Conservation (phyloP, 2,113 vertebrate species). For the Gallinago jamesoni region DNA sequence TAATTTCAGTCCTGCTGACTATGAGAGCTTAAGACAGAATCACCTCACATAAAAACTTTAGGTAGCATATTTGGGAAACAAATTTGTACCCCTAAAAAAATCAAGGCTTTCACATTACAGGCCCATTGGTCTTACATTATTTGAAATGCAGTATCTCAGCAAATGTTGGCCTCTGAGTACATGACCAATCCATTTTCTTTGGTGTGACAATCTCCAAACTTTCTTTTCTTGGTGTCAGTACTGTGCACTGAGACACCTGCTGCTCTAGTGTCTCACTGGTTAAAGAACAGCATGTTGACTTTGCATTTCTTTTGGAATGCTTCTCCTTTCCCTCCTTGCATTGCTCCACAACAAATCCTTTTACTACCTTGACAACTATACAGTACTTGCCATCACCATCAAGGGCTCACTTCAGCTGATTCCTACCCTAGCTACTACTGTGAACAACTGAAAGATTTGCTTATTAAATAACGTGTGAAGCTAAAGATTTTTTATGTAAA, state of each 20-base stretch:
- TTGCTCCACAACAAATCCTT: not conserved
- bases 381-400: not conserved
- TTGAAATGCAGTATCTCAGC: not conserved
- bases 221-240: not conserved
- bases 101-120: not conserved
- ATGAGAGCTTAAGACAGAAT: not conserved
- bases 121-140: not conserved
- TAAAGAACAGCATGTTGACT: not conserved
- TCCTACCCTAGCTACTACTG: not conserved
- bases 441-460: not conserved
- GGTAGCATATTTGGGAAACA: not conserved
- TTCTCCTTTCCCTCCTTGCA: not conserved
- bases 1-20: not conserved
- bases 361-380: not conserved
- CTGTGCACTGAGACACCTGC: not conserved
- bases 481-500: not conserved
- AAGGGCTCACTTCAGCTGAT: not conserved
- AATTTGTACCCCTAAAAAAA: not conserved
- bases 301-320: not conserved
- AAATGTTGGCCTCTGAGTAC: not conserved
- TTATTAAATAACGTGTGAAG: not conserved
- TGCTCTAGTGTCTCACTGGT: not conserved
- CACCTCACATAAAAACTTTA: not conserved
- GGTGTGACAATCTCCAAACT: not conserved
- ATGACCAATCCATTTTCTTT: not conserved